Conservation (phyloP, 2,888 invertebrate genomes). For the Congeria kusceri region DNA sequence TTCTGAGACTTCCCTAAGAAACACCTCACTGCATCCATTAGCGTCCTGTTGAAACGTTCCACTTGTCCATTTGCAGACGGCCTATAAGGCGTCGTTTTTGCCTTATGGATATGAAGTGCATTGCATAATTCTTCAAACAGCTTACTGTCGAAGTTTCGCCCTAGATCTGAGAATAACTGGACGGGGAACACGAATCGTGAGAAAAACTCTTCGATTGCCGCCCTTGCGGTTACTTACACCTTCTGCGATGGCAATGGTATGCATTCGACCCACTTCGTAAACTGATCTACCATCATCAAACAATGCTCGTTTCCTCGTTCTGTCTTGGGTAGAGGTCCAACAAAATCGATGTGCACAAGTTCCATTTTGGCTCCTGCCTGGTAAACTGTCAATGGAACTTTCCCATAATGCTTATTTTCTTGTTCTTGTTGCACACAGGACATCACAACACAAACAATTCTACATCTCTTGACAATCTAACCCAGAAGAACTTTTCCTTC, state of each 20-base stretch:
- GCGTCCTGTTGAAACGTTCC: too few relatives aligned
- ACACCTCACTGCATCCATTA: too few relatives aligned
- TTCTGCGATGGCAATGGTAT: constrained; percentile 6
- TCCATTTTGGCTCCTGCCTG: too few relatives aligned
- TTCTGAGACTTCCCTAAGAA: too few relatives aligned
- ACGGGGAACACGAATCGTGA: not conserved
- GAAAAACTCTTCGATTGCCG: constrained; percentile 2
- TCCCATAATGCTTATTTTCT: too few relatives aligned
- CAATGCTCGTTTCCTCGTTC: constrained; percentile 6
- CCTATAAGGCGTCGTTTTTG: constrained; percentile 4
- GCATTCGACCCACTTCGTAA: constrained; percentile 13
- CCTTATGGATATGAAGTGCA: not conserved
- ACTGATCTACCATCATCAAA: constrained; percentile 16
- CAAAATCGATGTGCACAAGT: constrained; percentile 8
- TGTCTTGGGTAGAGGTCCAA: constrained; percentile 3
- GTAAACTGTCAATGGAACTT: too few relatives aligned
- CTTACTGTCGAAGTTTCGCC: not conserved
- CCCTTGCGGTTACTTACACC: not conserved
- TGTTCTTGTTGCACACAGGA: too few relatives aligned
- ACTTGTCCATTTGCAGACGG: constrained; percentile 6
- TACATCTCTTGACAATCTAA: constrained; percentile 15
- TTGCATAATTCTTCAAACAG: constrained; percentile 3
- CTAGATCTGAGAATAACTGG: constrained; percentile 1
- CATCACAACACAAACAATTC: constrained; percentile 17
- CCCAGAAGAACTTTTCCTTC: constrained; percentile 34